A percentile compares a stretch with the other conserved stretches of the same genome.
Evolutionary conservation across 1,140 invertebrate species (phyloP).

Genomic region (Drosophila kepulauana): DNA sequence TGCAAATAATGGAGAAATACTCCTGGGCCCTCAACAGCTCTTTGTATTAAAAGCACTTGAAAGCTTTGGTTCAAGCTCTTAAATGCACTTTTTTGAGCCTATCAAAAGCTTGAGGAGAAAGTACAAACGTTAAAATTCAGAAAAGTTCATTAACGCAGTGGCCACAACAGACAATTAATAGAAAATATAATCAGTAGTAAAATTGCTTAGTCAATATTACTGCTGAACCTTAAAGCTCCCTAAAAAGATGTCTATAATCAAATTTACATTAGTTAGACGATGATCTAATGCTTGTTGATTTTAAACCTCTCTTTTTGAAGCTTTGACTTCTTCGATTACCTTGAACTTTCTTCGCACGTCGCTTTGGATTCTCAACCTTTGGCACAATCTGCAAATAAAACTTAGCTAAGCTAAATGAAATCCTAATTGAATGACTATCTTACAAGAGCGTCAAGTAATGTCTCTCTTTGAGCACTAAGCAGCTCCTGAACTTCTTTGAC

Average conservation of each 20-base stretch:
- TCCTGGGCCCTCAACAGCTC: no score
- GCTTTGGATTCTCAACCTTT: neutral
- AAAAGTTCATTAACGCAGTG: no score
- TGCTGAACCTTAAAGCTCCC: neutral
- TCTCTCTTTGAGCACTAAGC: neutral
- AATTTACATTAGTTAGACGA: neutral
- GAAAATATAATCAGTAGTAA: no score
- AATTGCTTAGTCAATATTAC: neutral
- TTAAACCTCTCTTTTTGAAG: neutral
- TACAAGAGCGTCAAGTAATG: conserved; percentile 1
- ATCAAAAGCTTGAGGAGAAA: no score
- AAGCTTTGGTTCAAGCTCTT: neutral
- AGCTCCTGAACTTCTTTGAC: conserved; percentile 16
- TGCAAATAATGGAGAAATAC: neutral
- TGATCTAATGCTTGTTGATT: neutral
- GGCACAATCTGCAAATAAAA: neutral
- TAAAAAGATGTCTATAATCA: conserved; percentile 3
- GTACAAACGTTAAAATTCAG: no score
- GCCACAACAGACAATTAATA: no score
- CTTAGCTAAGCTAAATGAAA: neutral
- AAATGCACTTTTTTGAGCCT: no score
- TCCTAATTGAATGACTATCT: neutral
- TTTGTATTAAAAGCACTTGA: neutral
- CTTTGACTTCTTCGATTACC: neutral
- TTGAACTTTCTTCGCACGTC: neutral